These are phyloP conservation scores for Okapia johnstoni DNA, from an alignment of 2,113 vertebrate species.

Conservation along the genomic window DNA sequence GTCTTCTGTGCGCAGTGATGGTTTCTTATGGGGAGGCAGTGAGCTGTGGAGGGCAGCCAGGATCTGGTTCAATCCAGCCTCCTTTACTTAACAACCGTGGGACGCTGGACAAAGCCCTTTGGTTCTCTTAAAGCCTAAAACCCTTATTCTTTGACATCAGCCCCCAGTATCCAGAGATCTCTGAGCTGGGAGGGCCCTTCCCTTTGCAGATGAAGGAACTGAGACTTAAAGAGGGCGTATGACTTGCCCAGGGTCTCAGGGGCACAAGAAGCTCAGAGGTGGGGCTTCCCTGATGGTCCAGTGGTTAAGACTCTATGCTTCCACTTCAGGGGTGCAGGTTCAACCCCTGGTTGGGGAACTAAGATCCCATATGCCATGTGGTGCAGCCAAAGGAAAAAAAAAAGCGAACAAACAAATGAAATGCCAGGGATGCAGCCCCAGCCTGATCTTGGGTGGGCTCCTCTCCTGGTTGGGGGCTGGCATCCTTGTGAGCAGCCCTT, in stretches of 20 bases:
- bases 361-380: neutral
- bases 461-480: neutral
- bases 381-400: neutral
- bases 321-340: neutral
- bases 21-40: neutral
- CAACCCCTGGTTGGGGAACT: neutral
- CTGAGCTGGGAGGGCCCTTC: neutral
- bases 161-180: neutral
- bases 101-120: neutral
- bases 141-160: neutral
- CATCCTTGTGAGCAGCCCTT: neutral
- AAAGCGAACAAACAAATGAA: neutral
- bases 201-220: neutral
- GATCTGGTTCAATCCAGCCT: neutral
- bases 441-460: neutral
- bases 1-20: accelerated
- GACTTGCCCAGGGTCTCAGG: neutral
- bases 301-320: neutral
- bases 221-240: neutral
- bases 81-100: neutral
- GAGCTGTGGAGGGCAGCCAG: neutral
- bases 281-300: neutral
- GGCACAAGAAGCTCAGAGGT: neutral
- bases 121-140: neutral
- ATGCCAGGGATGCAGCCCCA: neutral